These are phyloP conservation scores for Acleris holmiana DNA, from an alignment of 2,888 invertebrate genomes.

Conservation along the genomic window DNA sequence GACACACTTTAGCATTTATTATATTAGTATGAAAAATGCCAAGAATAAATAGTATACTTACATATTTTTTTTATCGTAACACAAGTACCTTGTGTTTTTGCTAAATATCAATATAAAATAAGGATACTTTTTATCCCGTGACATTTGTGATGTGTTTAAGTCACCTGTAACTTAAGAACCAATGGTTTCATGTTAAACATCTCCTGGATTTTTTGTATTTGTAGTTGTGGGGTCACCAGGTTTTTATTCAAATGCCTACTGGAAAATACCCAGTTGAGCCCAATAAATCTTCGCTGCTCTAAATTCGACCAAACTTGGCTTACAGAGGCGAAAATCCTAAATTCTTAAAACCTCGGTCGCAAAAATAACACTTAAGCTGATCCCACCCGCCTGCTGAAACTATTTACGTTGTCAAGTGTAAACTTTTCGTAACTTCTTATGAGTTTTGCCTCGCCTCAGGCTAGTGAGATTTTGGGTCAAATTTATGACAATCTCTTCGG, in stretches of 20 bases:
- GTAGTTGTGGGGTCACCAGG: neutral
- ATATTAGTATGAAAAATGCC: too few relatives aligned
- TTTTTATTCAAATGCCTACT: constrained; percentile 28
- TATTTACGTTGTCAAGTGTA: constrained; percentile 35
- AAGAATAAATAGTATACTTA: too few relatives aligned
- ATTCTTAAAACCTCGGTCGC: constrained; percentile 36
- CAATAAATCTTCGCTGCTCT: constrained; percentile 34
- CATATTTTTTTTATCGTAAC: too few relatives aligned
- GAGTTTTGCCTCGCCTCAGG: constrained; percentile 25
- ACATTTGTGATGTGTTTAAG: too few relatives aligned
- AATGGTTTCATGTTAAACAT: too few relatives aligned
- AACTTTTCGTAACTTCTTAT: constrained; percentile 31
- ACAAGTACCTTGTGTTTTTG: too few relatives aligned
- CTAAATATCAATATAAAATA: too few relatives aligned
- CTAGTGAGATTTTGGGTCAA: constrained; percentile 22
- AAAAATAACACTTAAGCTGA: constrained; percentile 37
- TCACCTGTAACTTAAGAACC: too few relatives aligned
- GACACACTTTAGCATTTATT: too few relatives aligned
- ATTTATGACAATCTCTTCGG: constrained; percentile 15
- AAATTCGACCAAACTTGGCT: constrained; percentile 35
- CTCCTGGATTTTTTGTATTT: too few relatives aligned
- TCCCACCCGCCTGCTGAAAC: constrained; percentile 32
- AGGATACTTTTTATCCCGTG: too few relatives aligned
- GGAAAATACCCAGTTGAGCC: constrained; percentile 28
- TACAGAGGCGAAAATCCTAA: constrained; percentile 34